Evolutionary conservation across 2,113 vertebrate genomes (phyloP).

Genomic region (Clarias macrocephalus): DNA sequence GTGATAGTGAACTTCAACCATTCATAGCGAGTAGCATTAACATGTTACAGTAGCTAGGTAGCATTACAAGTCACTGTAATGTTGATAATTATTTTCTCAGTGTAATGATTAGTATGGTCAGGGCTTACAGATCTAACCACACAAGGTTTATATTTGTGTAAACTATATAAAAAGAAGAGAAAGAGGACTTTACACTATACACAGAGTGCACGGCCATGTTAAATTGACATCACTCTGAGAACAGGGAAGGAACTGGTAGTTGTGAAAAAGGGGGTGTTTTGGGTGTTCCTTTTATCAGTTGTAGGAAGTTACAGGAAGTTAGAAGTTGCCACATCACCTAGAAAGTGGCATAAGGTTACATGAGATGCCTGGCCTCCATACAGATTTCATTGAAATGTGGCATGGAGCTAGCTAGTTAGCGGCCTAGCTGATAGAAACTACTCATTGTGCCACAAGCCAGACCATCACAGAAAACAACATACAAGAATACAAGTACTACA

Average conservation of each 20-base stretch:
- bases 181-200: neutral
- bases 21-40: neutral
- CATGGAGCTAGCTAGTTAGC: neutral
- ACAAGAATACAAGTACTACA: too few relatives aligned
- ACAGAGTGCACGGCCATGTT: neutral
- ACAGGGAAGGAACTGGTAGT: neutral
- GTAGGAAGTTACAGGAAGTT: neutral
- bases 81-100: too few relatives aligned
- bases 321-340: neutral
- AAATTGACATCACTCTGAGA: neutral
- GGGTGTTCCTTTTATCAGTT: neutral
- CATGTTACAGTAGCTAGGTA: too few relatives aligned
- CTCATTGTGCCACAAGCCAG: neutral
- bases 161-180: neutral
- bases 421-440: neutral
- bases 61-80: too few relatives aligned
- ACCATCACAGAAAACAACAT: neutral
- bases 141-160: too few relatives aligned
- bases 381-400: neutral
- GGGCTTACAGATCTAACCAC: too few relatives aligned
- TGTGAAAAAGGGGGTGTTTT: neutral
- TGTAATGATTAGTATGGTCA: too few relatives aligned
- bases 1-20: neutral
- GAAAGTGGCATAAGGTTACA: neutral
- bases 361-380: neutral